A percentile compares a stretch with the other conserved stretches of the same genome.
These are phyloP conservation scores for Anadara kagoshimensis DNA, from an alignment of 1,140 invertebrate genomes.

Conservation along the genomic window DNA sequence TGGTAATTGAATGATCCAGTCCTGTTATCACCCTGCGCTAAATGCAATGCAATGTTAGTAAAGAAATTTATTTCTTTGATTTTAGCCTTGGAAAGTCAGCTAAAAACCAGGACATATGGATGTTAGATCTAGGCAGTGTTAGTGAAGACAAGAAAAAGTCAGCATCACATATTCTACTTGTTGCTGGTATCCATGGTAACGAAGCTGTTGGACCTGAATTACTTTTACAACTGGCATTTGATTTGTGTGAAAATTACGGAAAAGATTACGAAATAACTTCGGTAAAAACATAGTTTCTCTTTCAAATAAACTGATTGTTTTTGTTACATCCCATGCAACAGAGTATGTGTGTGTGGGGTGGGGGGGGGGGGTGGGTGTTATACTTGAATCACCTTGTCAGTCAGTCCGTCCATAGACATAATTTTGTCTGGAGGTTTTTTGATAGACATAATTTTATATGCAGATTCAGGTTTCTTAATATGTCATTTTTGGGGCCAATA, in stretches of 20 bases:
- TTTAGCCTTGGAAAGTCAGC: constrained; percentile 60
- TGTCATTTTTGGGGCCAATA: too few relatives aligned
- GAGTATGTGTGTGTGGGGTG: too few relatives aligned
- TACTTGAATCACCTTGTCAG: too few relatives aligned
- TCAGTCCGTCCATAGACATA: too few relatives aligned
- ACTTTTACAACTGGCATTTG: constrained; percentile 76
- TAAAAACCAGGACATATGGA: constrained; percentile 89
- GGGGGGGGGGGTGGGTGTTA: too few relatives aligned
- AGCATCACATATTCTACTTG: constrained; percentile 80
- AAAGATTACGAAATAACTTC: constrained; percentile 51
- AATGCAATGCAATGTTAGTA: too few relatives aligned
- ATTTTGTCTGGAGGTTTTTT: too few relatives aligned
- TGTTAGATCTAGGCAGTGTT: constrained; percentile 89
- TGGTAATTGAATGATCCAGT: too few relatives aligned
- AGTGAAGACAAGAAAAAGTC: constrained; percentile 77
- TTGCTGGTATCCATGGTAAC: constrained; percentile 93
- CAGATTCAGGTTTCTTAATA: too few relatives aligned
- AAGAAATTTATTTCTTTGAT: too few relatives aligned
- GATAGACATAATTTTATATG: too few relatives aligned
- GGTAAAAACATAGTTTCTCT: constrained; percentile 39
- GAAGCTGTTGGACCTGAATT: constrained; percentile 89
- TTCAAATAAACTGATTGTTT: not conserved
- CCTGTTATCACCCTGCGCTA: too few relatives aligned
- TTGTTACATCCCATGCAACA: not conserved
- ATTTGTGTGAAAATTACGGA: constrained; percentile 83